These are phyloP conservation scores for Ataeniobius toweri DNA, from an alignment of 2,797 vertebrate species.

Conservation along the genomic window DNA sequence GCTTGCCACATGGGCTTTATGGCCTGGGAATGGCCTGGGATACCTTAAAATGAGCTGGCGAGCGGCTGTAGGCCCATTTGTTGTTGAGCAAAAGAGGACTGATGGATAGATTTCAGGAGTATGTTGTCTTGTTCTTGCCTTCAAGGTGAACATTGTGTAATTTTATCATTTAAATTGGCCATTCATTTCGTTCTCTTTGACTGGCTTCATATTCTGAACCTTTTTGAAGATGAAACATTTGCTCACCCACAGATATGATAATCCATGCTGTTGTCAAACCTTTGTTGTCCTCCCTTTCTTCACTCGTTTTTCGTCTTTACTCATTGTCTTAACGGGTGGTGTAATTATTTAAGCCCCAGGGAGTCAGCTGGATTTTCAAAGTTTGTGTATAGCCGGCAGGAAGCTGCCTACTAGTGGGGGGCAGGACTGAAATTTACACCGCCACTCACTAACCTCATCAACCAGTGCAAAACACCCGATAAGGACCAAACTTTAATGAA, in stretches of 20 bases:
- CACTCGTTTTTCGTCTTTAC: slow-evolving; percentile 58
- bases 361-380: slow-evolving; percentile 45
- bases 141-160: slow-evolving; percentile 29
- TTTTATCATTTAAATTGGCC: slow-evolving; percentile 57
- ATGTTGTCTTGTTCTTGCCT: slow-evolving; percentile 27
- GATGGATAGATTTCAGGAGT: slow-evolving; percentile 11
- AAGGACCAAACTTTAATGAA: slow-evolving; percentile 23
- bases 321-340: slow-evolving; percentile 62
- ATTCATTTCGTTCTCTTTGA: slow-evolving; percentile 40
- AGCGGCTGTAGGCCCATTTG: neutral
- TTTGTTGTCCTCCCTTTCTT: slow-evolving; percentile 32
- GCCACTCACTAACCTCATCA: slow-evolving; percentile 23
- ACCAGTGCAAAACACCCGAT: slow-evolving; percentile 3
- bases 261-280: slow-evolving; percentile 32
- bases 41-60: neutral
- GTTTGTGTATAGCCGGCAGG: slow-evolving; percentile 41
- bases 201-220: slow-evolving; percentile 44
- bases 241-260: slow-evolving; percentile 34
- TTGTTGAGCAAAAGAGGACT: neutral
- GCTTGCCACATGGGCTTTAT: neutral
- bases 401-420: slow-evolving; percentile 56
- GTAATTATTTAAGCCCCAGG: slow-evolving; percentile 71
- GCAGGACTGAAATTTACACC: slow-evolving; percentile 29
- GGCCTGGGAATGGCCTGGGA: neutral
- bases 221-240: slow-evolving; percentile 24